These are phyloP conservation scores for Dolichopus griseipennis DNA, from an alignment of 2,888 invertebrate species.

Conservation along the genomic window DNA sequence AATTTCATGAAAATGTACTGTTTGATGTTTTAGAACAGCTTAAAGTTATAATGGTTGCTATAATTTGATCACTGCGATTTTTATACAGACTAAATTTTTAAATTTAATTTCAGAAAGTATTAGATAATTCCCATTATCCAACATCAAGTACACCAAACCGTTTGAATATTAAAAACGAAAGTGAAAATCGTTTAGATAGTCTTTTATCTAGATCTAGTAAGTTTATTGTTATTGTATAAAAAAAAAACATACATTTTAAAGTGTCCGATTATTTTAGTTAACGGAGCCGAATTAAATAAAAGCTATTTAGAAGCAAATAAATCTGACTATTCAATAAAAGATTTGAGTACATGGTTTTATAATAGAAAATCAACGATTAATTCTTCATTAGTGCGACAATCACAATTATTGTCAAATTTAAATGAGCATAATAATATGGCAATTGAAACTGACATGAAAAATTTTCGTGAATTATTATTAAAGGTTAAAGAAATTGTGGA, in stretches of 20 bases:
- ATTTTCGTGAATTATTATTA: conserved; percentile 37
- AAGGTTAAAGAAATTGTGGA: conserved; percentile 42
- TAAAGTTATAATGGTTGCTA: conserved; percentile 30
- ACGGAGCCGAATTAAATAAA: conserved; percentile 41
- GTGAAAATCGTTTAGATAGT: not conserved
- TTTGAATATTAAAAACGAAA: conserved; percentile 18
- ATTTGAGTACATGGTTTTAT: conserved; percentile 38
- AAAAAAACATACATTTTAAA: not conserved
- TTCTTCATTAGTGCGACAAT: conserved; percentile 2
- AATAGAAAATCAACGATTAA: not conserved
- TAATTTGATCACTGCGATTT: conserved; percentile 21
- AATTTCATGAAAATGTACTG: conserved; percentile 35
- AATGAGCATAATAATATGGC: conserved; percentile 23
- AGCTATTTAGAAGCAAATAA: conserved; percentile 42
- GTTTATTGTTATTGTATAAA: not conserved
- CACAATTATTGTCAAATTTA: conserved; percentile 18
- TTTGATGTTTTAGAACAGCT: conserved; percentile 33
- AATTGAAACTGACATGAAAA: conserved; percentile 38
- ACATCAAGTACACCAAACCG: conserved; percentile 39
- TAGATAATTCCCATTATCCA: conserved; percentile 23
- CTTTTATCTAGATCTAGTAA: conserved; percentile 15
- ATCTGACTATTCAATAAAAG: conserved; percentile 39
- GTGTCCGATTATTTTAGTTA: conserved; percentile 27
- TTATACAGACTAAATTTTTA: conserved; percentile 13
- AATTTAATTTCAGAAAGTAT: conserved; percentile 17